Evolutionary conservation across 2,888 invertebrate species (phyloP), one percentile per base, ranked within the genome.

Genomic region (Meandrusa payeni): DNA sequence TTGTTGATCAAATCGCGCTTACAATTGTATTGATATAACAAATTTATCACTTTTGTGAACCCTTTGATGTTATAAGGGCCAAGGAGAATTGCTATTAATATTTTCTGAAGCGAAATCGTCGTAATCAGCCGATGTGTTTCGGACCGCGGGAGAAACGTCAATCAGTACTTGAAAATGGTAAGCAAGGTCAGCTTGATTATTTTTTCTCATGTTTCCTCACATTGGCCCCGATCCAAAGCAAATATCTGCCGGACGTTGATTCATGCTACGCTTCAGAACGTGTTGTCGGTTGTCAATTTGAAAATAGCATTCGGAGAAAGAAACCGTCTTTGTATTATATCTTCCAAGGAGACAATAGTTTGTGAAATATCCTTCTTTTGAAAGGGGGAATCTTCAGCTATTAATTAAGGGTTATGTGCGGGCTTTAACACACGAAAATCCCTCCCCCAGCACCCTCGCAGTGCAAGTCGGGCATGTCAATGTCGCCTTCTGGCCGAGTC

Each of bases 191-290:
- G 17, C 44, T 41, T 37, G 68, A 65, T 47, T 47, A 47, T 44
- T 49, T 56, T 50, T 61, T 64, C 67, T 64, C 58, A 58, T 59
- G 53, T 51, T 57, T 51, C 51, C 49, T 48, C 49, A 47, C 46
- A 41, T 59, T 79, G 79, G 79, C 75, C 46, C 34, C 13, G 22
- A 41, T 65, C 79, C 80, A 79, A 69, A 42, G 39, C 47, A 56
- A 68, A 59, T 55, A 59, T 60, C 57, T 58, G 52, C 55, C 59
- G 59, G 63, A 57, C 70, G 69, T 69, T 76, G 76, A 77, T 74
- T 76, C 75, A 75, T 61, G 47, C 50, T 40, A 40, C 26, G 50
- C 51, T 52, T 51, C 57, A 49, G 47, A 53, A 47, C 47, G 49
- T 50, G 54, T 52, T 55, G 51, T 55, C 45, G 44, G 50, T 47